phyloP scores from a whole-genome alignment of 1,140 invertebrate species.

The Drosophila simulans region DNA sequence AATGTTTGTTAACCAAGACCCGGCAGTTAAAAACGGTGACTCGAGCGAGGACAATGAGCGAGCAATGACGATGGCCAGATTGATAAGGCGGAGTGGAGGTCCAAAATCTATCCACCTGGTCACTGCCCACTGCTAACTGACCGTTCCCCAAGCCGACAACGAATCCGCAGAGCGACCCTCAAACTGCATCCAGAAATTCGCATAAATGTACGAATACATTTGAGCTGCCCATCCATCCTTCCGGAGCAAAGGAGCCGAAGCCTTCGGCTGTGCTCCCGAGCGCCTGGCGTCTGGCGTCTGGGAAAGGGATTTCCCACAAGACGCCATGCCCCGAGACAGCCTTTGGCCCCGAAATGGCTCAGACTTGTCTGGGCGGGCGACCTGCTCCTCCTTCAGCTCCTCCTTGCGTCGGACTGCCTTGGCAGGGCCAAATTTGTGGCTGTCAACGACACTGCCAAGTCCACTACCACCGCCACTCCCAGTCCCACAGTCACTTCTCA shows the following conservation, averaged over 20 bases:
- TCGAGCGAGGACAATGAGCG: conserved; percentile 35
- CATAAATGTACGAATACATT: conserved; percentile 5
- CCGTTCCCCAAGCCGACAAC: conserved; percentile 5
- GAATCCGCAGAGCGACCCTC: conserved; percentile 13
- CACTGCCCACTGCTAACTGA: not conserved
- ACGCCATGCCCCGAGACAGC: not conserved
- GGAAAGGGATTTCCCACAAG: not conserved
- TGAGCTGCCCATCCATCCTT: not conserved
- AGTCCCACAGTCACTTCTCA: not conserved
- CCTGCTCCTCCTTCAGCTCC: not conserved
- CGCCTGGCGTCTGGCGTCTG: no score
- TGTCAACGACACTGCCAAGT: conserved; percentile 60
- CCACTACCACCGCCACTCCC: conserved; percentile 10
- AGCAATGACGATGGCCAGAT: conserved; percentile 55
- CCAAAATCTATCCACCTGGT: not conserved
- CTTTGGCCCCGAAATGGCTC: conserved; percentile 3
- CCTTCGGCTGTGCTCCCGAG: no score
- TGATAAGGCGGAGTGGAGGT: conserved; percentile 32
- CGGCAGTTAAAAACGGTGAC: conserved; percentile 14
- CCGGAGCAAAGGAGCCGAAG: no score
- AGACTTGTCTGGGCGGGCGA: conserved; percentile 6
- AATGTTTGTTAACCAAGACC: conserved; percentile 64
- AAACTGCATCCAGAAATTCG: conserved; percentile 22
- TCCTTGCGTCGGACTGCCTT: conserved; percentile 3
- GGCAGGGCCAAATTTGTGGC: conserved; percentile 64